Base-by-base conservation (phyloP, 2,113 vertebrate species). In the Oryzias celebensis region DNA sequence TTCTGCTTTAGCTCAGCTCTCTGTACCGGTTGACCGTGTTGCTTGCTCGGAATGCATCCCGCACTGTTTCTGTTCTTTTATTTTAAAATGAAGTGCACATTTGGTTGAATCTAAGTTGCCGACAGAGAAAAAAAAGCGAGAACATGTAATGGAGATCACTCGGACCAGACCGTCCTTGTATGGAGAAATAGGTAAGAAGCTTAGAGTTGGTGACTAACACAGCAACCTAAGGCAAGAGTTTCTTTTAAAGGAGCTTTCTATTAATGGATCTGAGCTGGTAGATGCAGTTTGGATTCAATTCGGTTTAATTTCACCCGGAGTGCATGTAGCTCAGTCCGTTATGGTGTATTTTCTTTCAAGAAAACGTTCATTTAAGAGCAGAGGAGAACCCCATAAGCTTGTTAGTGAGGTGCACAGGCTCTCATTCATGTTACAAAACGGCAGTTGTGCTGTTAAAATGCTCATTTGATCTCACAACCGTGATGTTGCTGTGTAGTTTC, bases 131-230 rank as follows among this genome's bases (percentile, higher is more conserved):
- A 36, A 59, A 44, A 52, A 55, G 20, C 63, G 64, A 50, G 69
- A 79, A 55, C 58, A 84, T 80, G 77, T 76, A 60, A 90, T 90
- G 88, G 88, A 90, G 62, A 77, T 82, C 52, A 86, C 82, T 50
- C 85, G 82, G 59, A 12, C 72, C 77, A 87, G 83, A 55, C 88
- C 92, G 56, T 92, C 91, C 64, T 84, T 93, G 76, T 92, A 89
- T 81, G 91, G 92, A 59, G 92, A 93, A 78, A 90, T 93, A 49
- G 92, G 92, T 93, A 86, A 89, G 87, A 73, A 83, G 81, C 78
- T 87, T 84, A 84, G n/a, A 62, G 46, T 14, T n/a, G 43, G 42
- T 74, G 65, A 59, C 41, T 47, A 66, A 15, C 55, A 14, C 55
- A 12, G 28, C 57, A 24, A 58, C 14, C 52, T 16, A 26, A 46